Base-by-base conservation (phyloP, 2,113 vertebrate genomes). In the Brachionichthys hirsutus region DNA sequence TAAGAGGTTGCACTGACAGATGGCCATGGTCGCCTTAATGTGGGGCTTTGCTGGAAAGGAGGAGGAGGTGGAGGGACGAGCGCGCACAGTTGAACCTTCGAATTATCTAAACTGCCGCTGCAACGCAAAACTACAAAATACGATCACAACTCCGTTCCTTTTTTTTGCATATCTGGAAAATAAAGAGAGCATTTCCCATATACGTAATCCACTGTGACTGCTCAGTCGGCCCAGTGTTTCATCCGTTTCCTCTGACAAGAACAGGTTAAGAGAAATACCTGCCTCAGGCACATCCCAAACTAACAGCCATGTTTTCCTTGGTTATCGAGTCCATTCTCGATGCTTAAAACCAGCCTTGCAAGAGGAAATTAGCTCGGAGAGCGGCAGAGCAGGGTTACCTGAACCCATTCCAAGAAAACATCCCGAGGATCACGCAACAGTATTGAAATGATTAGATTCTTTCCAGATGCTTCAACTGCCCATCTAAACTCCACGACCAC, bases 391-490 rank as follows among this genome's bases (percentile, higher is more conserved):
- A 49, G 62, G 49, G 84, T 84, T 80, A 89, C 86, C 79, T 82
- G 80, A 88, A 84, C 84, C 84, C 65, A 50, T 73, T 56, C 65
- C 34, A 51, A 69, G 70, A 68, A 65, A 71, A 75, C 73, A 73
- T 85, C 81, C 82, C 59, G 20, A 73, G 60, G 54, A 74, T 56
- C 71, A 56, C 79, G 71, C 60, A 81, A 80, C 58, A 83, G 40
- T 46, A 46, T 44, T 61, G 50, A 78, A 73, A 72, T 54, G 47
- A 67, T 74, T 66, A 73, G 83, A 90, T 82, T 75, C 61, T 68
- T 82, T 87, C 89, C 89, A 89, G 87, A 90, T 90, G 89, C 73
- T 75, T 36, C 34, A 54, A 62, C 60, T 18, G 22, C 73, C 54
- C 53, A 50, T 61, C 22, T 65, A 35, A 67, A 48, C 53, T 70